Conservation (phyloP, 1,140 invertebrate genomes). For the Sitodiplosis mosellana region DNA sequence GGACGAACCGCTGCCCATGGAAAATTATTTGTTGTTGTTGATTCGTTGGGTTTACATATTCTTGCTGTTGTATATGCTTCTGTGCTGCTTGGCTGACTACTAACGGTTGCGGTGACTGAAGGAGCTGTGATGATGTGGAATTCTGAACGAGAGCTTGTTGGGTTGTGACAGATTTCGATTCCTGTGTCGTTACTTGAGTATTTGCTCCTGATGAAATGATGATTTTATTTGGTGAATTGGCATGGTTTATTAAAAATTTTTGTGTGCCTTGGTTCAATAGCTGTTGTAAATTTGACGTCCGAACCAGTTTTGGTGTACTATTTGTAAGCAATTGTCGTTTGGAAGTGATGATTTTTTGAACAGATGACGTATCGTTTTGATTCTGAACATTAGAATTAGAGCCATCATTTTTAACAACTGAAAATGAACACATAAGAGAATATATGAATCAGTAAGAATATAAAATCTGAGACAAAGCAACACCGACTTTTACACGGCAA, state of each 20-base stretch:
- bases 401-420: no score
- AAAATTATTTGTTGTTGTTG: conserved; percentile 23
- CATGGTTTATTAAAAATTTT: conserved; percentile 1
- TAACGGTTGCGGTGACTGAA: neutral
- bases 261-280: neutral
- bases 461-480: no score
- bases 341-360: conserved; percentile 2
- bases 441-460: no score
- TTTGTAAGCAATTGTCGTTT: conserved; percentile 1
- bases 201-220: neutral
- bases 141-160: conserved; percentile 1
- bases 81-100: conserved; percentile 14
- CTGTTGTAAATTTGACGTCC: conserved; percentile 1
- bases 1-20: conserved; percentile 20
- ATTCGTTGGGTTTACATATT: conserved; percentile 24
- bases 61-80: conserved; percentile 17
- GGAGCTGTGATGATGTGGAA: neutral
- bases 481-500: no score
- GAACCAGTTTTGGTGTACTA: neutral
- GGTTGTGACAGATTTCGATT: neutral
- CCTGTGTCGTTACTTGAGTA: neutral
- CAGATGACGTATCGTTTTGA: neutral
- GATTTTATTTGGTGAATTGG: neutral
- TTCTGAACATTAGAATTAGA: no score
- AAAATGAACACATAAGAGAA: no score